Base-by-base conservation (phyloP, 2,888 invertebrate species). In the Ophion ellenae region DNA sequence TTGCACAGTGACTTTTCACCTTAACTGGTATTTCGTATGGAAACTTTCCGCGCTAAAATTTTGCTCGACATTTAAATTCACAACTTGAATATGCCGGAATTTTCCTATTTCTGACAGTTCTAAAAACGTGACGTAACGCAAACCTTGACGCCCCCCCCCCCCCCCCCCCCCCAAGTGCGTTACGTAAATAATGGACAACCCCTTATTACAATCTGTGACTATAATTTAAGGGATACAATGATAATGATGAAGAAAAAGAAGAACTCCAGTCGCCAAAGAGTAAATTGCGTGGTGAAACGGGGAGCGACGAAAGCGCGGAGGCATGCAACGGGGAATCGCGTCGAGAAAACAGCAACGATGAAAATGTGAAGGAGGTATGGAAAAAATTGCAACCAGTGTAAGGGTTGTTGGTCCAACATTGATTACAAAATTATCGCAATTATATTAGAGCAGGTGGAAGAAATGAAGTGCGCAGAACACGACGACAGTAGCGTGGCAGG, bases 391-490 rank as follows among this genome's bases (percentile, higher is more conserved):
- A 73, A 61, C 61, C 73, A 36, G 73, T 73, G 73, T 73, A 17
- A 59, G 59, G 36, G 59, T 59, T 73, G 73, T 59, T 32, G 57
- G 59, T 73, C 59, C 59, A 73, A 59, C 36, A 36, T 61, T 73
- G 32, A 36, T 73, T 59, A 73, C 57, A n/a, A 59, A 66, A 66
- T 76, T 64, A 64, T 76, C n/a, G 47, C 47, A 66, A 66, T 32
- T 64, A 76, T 76, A 64, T 76, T 76, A 66, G 28, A 76, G 76
- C 64, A 64, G 64, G 66, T 66, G 64, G 66, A 76, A 64, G 28
- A 74, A 74, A 61, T 74, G 61, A 61, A 74, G 20, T 36, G n/a
- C 73, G 61, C 73, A 61, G 47, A 45, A 69, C 47, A 69, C 69
- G 45, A 45, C 45, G 69, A 69, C 69, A 47, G 24, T 1, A 20